These are phyloP conservation scores for Cossypha caffra DNA, from an alignment of 2,797 vertebrate species.

Conservation along the genomic window DNA sequence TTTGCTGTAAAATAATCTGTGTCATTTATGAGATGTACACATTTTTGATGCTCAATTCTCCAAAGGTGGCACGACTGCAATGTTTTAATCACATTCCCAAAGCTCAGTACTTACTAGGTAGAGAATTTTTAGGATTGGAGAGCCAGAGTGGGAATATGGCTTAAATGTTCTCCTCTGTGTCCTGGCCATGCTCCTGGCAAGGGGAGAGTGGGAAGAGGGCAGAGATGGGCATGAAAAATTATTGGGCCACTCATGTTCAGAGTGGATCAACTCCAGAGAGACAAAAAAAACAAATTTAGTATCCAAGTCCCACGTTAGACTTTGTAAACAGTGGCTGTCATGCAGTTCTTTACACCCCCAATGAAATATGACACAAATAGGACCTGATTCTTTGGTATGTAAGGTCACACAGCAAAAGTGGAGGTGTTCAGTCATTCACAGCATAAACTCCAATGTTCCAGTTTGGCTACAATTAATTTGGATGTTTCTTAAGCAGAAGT, in stretches of 20 bases:
- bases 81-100: neutral
- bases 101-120: neutral
- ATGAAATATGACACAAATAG: neutral
- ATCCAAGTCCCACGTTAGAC: neutral
- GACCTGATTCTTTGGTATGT: neutral
- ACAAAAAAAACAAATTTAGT: neutral
- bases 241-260: neutral
- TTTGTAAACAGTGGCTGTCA: neutral
- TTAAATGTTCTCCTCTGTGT: neutral
- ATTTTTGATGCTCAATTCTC: neutral
- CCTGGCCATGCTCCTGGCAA: rapidly evolving
- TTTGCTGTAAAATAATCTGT: neutral
- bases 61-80: neutral
- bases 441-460: neutral
- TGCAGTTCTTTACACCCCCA: neutral
- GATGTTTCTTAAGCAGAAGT: neutral
- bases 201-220: neutral
- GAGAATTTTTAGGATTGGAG: neutral
- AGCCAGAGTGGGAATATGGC: neutral
- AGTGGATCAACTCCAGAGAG: neutral
- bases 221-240: neutral
- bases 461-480: neutral
- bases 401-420: neutral
- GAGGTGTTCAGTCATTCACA: neutral
- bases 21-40: neutral